Percentiles rank a stretch among this genome's conserved stretches.
These are phyloP conservation scores for Grallaria varia DNA, from an alignment of 2,113 vertebrate species.

Conservation along the genomic window DNA sequence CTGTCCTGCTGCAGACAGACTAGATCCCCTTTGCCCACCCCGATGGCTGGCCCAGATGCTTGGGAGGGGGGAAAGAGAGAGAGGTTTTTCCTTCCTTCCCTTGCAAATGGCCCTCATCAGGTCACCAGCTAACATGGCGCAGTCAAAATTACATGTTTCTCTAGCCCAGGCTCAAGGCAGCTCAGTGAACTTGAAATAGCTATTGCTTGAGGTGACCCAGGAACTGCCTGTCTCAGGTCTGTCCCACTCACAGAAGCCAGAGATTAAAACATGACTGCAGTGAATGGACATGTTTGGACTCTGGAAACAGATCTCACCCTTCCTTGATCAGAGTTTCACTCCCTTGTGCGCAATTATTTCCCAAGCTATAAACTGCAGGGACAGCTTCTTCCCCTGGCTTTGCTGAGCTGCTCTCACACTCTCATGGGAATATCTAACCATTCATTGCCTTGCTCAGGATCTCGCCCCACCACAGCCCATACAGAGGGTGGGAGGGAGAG, in stretches of 20 bases:
- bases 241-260: background rate
- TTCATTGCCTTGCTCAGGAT: background rate
- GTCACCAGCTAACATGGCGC: accelerated
- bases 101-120: background rate
- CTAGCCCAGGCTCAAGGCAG: background rate
- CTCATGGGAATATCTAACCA: background rate
- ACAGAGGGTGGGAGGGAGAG: background rate
- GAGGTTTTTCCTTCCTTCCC: background rate
- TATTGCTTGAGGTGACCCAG: background rate
- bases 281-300: background rate
- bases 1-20: background rate
- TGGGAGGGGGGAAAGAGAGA: background rate
- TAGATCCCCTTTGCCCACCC: background rate
- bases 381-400: background rate
- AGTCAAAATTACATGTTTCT: background rate
- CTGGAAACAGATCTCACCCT: background rate
- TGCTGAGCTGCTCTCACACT: background rate
- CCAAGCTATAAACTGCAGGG: background rate
- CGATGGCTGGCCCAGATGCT: background rate
- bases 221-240: background rate
- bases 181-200: background rate
- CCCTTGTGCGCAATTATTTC: background rate
- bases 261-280: background rate
- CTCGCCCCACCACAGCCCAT: background rate
- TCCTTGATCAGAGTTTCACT: background rate